Base-by-base conservation (phyloP, 2,888 invertebrate species). In the Piscicola geometra region DNA sequence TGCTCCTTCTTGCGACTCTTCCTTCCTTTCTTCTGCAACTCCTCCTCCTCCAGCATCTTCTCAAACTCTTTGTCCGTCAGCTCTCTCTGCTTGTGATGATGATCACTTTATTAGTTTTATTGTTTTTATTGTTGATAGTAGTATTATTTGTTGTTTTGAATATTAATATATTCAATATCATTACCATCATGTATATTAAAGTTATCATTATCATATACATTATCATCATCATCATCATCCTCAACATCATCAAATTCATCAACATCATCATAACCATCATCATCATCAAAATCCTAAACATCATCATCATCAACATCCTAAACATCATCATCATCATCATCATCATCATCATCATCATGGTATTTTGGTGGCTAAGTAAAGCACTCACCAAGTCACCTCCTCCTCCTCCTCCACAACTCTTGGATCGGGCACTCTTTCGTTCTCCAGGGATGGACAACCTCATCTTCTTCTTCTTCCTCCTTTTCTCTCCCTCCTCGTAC, bases 31-130 rank as follows among this genome's bases (percentile, higher is more conserved):
- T 75, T 77, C 36, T 78, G 72, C 25, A 71, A 60, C 33, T 77
- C 80, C 56, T 80, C 77, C 41, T 77, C 76, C 64, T 73, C 68
- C 70, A 80, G 56, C 78, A 80, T 77, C 72, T 79, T 78, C 74
- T 80, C 80, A 78, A 80, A 80, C 56, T 79, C 80, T 66, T 69
- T 75, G 66, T 80, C 80, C 3, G 79, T 75, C 75, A 80, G 60
- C 35, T 78, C 77, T 35, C 68, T 33, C 76, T 71, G 72, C 1
- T n/a, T n/a, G n/a, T n/a, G n/a, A 75, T 28, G n/a, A 76, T 71
- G 50, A 69, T 50, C n/a, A n/a, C n/a, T n/a, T n/a, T n/a, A n/a
- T n/a, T n/a, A n/a, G n/a, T n/a, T n/a, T n/a, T n/a, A n/a, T n/a
- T n/a, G n/a, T n/a, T n/a, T n/a, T n/a, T 36, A 25, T 36, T 52